Conservation (phyloP, 2,113 vertebrate genomes). For the Apeltes quadracus region DNA sequence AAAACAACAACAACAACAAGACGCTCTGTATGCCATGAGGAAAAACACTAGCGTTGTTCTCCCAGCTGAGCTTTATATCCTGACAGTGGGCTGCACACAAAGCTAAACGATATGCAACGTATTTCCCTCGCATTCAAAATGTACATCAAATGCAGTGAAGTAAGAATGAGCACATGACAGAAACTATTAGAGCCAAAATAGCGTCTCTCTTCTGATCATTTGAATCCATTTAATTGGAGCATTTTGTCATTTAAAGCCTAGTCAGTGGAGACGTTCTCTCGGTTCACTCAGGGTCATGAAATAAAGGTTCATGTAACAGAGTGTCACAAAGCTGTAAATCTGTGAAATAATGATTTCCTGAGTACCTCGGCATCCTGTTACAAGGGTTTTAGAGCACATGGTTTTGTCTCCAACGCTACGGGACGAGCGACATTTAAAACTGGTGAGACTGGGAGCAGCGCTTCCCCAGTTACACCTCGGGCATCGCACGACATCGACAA, state of each 20-base stretch:
- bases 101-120: conserved; percentile 29
- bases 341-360: too few relatives aligned
- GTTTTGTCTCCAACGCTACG: background rate
- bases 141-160: conserved; percentile 9
- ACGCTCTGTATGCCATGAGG: conserved; percentile 21
- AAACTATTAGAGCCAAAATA: too few relatives aligned
- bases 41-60: conserved; percentile 21
- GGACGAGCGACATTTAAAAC: background rate
- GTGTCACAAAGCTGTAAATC: too few relatives aligned
- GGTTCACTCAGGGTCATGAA: too few relatives aligned
- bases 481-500: too few relatives aligned
- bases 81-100: conserved; percentile 49
- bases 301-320: too few relatives aligned
- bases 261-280: background rate
- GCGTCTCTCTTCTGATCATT: background rate
- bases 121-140: background rate
- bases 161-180: background rate
- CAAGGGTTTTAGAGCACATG: background rate
- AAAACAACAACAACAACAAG: conserved; percentile 10
- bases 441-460: background rate
- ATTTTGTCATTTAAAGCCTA: background rate
- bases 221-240: background rate
- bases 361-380: background rate
- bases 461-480: background rate
- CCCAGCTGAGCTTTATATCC: conserved; percentile 46